phyloP scores from a whole-genome alignment of 2,113 vertebrate species.

The Collichthys lucidus region DNA sequence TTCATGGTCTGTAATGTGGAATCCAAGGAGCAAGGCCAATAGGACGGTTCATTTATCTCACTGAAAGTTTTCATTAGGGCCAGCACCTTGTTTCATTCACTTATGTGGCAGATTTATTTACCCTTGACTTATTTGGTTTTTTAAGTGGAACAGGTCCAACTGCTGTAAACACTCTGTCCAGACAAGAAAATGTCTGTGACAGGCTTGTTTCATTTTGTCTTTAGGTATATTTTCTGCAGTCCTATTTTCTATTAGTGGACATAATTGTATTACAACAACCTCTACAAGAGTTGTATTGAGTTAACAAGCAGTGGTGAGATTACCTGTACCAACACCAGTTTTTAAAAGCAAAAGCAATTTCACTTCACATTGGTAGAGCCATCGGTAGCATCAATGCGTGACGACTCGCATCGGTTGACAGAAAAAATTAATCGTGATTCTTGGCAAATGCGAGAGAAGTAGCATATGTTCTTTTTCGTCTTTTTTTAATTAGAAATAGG shows the following conservation, averaged over 20 bases:
- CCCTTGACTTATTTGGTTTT: conserved; percentile 45
- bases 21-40: conserved; percentile 40
- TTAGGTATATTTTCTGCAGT: conserved; percentile 4
- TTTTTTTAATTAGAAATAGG: too few species aligned
- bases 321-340: not conserved
- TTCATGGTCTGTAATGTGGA: conserved; percentile 25
- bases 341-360: not conserved
- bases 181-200: not conserved
- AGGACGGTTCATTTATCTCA: conserved; percentile 53
- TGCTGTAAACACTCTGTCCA: conserved; percentile 12
- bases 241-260: not conserved
- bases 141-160: conserved; percentile 14
- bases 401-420: too few species aligned
- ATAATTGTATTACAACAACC: not conserved
- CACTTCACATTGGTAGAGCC: not conserved
- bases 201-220: not conserved
- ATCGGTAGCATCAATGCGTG: too few species aligned
- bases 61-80: conserved; percentile 62
- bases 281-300: not conserved
- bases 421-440: too few species aligned
- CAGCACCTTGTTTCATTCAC: conserved; percentile 40
- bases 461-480: too few species aligned
- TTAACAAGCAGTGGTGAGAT: not conserved
- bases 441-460: too few species aligned
- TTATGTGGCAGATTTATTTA: conserved; percentile 56